A percentile compares a stretch with the other conserved stretches of the same genome.
These are phyloP conservation scores for Lithobates sylvaticus DNA, from an alignment of 2,797 vertebrate genomes.

Conservation along the genomic window DNA sequence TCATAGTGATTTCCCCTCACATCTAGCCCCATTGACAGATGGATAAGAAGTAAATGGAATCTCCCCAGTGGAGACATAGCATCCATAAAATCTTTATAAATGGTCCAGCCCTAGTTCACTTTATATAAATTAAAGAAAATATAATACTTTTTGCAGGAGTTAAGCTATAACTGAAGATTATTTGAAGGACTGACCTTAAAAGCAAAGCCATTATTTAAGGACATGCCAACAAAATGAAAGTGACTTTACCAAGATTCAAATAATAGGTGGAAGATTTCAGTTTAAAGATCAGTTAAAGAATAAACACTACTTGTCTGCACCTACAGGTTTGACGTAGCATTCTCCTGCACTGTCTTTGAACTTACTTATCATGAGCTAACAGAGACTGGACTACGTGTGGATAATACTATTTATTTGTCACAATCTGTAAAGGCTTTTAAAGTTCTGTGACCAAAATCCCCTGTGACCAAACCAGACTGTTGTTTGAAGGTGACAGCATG, in stretches of 20 bases:
- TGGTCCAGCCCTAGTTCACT: no score
- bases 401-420: slow-evolving; percentile 61
- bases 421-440: slow-evolving; percentile 61
- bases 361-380: slow-evolving; percentile 57
- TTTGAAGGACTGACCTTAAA: not conserved
- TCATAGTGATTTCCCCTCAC: no score
- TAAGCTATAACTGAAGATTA: not conserved
- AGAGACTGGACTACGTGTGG: slow-evolving; percentile 48
- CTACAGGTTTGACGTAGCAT: slow-evolving; percentile 33
- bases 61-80: no score
- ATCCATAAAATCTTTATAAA: no score
- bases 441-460: slow-evolving; percentile 61
- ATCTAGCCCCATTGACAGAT: no score
- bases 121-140: no score
- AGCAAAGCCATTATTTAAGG: not conserved
- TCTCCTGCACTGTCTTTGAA: slow-evolving; percentile 50
- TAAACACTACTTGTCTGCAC: slow-evolving; percentile 34
- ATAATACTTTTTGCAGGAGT: no score
- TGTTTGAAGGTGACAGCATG: slow-evolving; percentile 62
- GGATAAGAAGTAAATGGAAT: no score
- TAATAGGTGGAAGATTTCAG: not conserved
- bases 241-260: not conserved
- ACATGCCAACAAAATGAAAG: not conserved
- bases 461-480: slow-evolving; percentile 58
- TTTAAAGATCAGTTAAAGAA: slow-evolving; percentile 33